A percentile compares a stretch with the other conserved stretches of the same genome.
These are phyloP conservation scores for Coturnix japonica DNA, from an alignment of 2,113 vertebrate species.

Conservation along the genomic window DNA sequence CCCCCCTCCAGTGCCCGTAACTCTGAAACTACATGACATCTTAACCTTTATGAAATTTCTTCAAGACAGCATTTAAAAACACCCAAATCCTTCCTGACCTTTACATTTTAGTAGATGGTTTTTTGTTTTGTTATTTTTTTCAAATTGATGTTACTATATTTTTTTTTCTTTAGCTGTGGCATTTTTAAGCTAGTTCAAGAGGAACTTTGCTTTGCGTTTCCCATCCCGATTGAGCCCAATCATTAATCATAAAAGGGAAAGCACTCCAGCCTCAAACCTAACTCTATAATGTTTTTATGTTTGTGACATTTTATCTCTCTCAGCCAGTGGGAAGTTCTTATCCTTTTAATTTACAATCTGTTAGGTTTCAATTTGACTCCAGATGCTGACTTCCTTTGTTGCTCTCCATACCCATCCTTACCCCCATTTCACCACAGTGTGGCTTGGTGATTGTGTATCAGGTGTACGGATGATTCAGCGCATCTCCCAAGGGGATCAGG, in stretches of 20 bases:
- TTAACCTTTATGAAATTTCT: constrained; percentile 88
- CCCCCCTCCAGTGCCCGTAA: constrained; percentile 77
- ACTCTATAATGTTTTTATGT: constrained; percentile 80
- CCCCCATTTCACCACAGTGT: neutral
- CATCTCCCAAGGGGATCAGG: neutral
- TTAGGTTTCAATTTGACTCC: constrained; percentile 46
- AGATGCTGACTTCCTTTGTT: constrained; percentile 25
- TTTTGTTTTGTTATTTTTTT: constrained; percentile 74
- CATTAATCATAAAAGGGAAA: constrained; percentile 83
- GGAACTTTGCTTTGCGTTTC: constrained; percentile 77
- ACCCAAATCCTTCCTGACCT: constrained; percentile 89
- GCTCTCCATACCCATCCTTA: neutral
- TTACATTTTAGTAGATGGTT: constrained; percentile 79
- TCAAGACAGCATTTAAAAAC: constrained; percentile 89
- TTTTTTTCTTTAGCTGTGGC: constrained; percentile 78
- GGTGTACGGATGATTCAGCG: neutral
- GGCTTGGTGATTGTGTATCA: neutral
- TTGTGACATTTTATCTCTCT: constrained; percentile 81
- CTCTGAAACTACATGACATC: constrained; percentile 86
- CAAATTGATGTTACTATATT: constrained; percentile 83
- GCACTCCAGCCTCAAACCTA: constrained; percentile 65
- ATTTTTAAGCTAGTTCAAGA: constrained; percentile 84
- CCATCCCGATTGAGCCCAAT: constrained; percentile 75
- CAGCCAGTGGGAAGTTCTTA: constrained; percentile 64
- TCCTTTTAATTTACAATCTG: constrained; percentile 72